Evolutionary conservation across 2,797 vertebrate genomes (phyloP).

Genomic region (Eulemur rubriventer): DNA sequence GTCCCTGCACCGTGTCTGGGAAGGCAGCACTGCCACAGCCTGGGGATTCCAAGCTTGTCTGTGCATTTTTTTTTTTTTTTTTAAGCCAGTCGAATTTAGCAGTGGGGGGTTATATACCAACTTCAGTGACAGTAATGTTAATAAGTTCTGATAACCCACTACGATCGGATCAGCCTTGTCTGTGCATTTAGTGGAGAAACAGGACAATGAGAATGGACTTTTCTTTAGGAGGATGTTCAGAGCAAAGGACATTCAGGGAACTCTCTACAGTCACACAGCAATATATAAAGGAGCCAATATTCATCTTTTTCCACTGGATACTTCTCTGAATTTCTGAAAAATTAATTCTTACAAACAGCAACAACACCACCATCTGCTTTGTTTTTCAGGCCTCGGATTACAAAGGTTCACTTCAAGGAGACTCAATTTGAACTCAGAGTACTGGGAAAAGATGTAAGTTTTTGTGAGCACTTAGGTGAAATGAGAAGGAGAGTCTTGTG

Average conservation of each 20-base stretch:
- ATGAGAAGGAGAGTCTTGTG: background rate
- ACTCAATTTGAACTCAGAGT: constrained; percentile 93
- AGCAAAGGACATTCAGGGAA: background rate
- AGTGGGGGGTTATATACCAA: too few relatives aligned
- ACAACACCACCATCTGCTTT: background rate
- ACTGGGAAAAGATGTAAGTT: constrained; percentile 94
- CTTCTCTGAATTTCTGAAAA: background rate
- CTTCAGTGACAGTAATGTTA: too few relatives aligned
- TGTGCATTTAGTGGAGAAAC: background rate
- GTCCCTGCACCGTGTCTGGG: background rate
- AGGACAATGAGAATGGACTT: background rate
- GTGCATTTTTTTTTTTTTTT: background rate
- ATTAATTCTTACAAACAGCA: background rate
- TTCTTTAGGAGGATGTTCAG: background rate
- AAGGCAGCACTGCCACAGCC: background rate
- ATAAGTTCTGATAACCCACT: too few relatives aligned
- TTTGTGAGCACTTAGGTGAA: constrained; percentile 32
- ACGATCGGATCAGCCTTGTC: background rate
- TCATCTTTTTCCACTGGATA: background rate
- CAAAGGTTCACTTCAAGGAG: constrained; percentile 94
- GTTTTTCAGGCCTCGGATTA: constrained; percentile 91
- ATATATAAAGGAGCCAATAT: background rate
- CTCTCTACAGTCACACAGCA: accelerated
- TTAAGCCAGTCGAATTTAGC: too few relatives aligned
- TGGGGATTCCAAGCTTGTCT: background rate